Evolutionary conservation across 1,140 invertebrate genomes (phyloP).

Genomic region (Centruroides vittatus): DNA sequence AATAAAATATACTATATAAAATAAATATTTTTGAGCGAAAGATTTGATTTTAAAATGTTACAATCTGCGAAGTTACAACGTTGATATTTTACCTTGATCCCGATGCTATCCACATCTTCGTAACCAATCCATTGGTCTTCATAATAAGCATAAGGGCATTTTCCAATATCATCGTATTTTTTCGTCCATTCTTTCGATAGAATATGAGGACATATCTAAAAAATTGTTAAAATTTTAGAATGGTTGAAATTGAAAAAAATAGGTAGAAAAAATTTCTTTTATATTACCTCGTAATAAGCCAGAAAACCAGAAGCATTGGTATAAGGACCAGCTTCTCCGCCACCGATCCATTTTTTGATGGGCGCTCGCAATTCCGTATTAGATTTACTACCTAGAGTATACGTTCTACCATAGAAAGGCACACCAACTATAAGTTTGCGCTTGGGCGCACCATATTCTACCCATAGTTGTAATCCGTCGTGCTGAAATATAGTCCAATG

Average conservation of each 20-base stretch:
- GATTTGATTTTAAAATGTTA: too few species aligned
- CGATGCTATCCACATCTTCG: conserved; percentile 60
- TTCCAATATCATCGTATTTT: conserved; percentile 64
- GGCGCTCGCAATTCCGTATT: conserved; percentile 61
- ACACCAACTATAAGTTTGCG: conserved; percentile 81
- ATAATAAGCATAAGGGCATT: conserved; percentile 70
- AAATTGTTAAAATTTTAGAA: neutral
- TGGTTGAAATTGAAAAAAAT: neutral
- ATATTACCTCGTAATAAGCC: conserved; percentile 27
- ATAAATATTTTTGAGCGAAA: too few species aligned
- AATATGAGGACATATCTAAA: conserved; percentile 57
- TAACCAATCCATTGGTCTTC: conserved; percentile 83
- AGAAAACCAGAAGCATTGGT: conserved; percentile 27
- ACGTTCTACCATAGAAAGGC: conserved; percentile 71
- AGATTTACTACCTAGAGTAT: conserved; percentile 59
- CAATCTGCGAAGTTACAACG: too few species aligned
- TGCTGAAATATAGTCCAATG: conserved; percentile 39
- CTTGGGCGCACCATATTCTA: conserved; percentile 64
- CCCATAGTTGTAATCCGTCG: conserved; percentile 69
- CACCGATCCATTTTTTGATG: conserved; percentile 59
- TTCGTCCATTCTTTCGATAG: conserved; percentile 56
- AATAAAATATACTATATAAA: too few species aligned
- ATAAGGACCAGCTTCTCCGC: conserved; percentile 56
- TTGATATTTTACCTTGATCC: conserved; percentile 50
- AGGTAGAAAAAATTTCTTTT: neutral